Evolutionary conservation across 2,888 invertebrate genomes (phyloP).

Genomic region (Rhagonycha lutea): DNA sequence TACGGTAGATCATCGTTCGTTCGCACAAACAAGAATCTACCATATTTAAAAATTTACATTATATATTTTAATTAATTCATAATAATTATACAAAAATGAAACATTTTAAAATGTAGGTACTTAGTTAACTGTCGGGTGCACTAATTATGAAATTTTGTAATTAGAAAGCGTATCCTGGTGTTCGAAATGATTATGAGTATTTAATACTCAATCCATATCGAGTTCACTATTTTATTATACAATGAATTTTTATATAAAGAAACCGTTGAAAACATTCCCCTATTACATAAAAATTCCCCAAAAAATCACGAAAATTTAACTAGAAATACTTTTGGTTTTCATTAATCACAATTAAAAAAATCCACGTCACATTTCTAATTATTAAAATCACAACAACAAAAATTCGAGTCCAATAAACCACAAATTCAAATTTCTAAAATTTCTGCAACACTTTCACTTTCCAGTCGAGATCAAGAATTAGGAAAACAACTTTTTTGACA

Average conservation of each 20-base stretch:
- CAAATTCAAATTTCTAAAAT: background rate
- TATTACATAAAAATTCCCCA: background rate
- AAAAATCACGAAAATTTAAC: background rate
- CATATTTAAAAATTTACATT: background rate
- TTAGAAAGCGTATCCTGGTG: background rate
- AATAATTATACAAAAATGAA: background rate
- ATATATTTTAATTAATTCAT: background rate
- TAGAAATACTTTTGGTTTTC: background rate
- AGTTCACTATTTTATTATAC: background rate
- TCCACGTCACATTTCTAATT: background rate
- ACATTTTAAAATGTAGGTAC: background rate
- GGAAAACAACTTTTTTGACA: background rate
- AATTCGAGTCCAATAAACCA: background rate
- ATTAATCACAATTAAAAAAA: background rate
- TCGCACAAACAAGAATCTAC: background rate
- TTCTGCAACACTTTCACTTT: background rate
- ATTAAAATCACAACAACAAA: background rate
- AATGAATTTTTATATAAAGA: background rate
- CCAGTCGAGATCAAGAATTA: background rate
- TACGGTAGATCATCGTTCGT: background rate
- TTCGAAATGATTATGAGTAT: conserved; percentile 1
- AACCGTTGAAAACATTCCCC: background rate
- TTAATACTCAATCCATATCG: background rate
- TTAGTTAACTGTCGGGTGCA: background rate
- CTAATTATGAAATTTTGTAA: conserved; percentile 1